These are phyloP conservation scores for Dolichotis patagonum DNA, from an alignment of 2,113 vertebrate genomes.

Conservation along the genomic window DNA sequence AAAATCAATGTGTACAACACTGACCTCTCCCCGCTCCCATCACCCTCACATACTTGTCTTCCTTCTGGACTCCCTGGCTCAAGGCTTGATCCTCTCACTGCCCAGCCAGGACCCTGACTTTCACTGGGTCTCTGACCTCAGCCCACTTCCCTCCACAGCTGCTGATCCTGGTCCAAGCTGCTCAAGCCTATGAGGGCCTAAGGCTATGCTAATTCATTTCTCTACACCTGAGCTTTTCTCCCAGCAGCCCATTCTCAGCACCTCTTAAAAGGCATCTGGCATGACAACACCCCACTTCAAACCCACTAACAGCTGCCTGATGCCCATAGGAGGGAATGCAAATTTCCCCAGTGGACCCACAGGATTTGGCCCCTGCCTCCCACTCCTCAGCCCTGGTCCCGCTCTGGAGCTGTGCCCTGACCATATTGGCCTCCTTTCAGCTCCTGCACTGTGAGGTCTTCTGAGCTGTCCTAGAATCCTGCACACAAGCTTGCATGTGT, in stretches of 20 bases:
- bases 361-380: neutral
- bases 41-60: neutral
- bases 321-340: neutral
- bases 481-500: neutral
- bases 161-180: no score
- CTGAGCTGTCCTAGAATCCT: neutral
- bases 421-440: neutral
- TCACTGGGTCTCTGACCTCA: neutral
- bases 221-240: neutral
- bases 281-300: fast-evolving
- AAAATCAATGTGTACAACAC: neutral
- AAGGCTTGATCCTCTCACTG: fast-evolving
- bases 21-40: no score
- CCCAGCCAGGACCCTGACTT: no score
- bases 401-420: neutral
- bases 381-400: neutral
- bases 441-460: neutral
- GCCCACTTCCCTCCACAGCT: neutral
- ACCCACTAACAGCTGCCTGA: neutral
- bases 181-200: neutral
- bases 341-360: fast-evolving
- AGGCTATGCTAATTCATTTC: fast-evolving
- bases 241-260: neutral
- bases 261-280: neutral
- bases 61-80: neutral